Percentiles rank a stretch among this genome's conserved stretches.
Evolutionary conservation across 1,140 invertebrate genomes (phyloP).

Genomic region (Diabrotica undecimpunctata): DNA sequence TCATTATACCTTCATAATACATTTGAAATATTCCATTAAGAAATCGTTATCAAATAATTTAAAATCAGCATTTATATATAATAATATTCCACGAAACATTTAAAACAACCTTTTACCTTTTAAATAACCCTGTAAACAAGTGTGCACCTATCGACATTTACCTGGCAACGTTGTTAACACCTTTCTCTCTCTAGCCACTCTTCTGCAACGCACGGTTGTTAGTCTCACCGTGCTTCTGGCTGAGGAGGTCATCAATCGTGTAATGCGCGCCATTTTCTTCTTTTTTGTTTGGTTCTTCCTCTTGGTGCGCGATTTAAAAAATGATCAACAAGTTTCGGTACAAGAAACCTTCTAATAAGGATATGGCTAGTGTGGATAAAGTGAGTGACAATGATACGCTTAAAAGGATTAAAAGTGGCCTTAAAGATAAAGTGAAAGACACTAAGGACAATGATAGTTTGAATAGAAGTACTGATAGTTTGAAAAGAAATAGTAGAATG

Average conservation of each 20-base stretch:
- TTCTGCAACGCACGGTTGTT: slow-evolving; percentile 27
- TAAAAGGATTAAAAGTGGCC: slow-evolving; percentile 12
- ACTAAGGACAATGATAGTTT: slow-evolving; percentile 4
- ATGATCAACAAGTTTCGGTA: slow-evolving; percentile 43
- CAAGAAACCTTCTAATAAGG: slow-evolving; percentile 32
- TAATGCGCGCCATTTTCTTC: slow-evolving; percentile 13
- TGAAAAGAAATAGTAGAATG: slow-evolving; percentile 15
- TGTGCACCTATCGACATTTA: background rate
- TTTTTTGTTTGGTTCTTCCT: slow-evolving; percentile 9
- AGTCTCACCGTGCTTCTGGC: slow-evolving; percentile 16
- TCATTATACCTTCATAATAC: background rate
- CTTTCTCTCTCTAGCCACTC: slow-evolving; percentile 17
- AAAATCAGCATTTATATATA: too few species aligned
- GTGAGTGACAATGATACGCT: slow-evolving; percentile 18
- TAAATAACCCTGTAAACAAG: background rate
- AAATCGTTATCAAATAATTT: background rate
- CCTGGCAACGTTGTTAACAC: slow-evolving; percentile 5
- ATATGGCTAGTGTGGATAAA: slow-evolving; percentile 7
- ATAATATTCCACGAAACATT: background rate
- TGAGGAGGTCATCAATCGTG: slow-evolving; percentile 15
- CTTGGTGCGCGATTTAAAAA: slow-evolving; percentile 15
- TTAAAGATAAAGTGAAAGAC: slow-evolving; percentile 7
- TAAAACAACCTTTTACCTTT: background rate
- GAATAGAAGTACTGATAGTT: slow-evolving; percentile 13
- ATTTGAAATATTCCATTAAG: background rate